A percentile compares a stretch with the other conserved stretches of the same genome.
Evolutionary conservation across 2,797 vertebrate genomes (phyloP).

Genomic region (Anguilla anguilla): DNA sequence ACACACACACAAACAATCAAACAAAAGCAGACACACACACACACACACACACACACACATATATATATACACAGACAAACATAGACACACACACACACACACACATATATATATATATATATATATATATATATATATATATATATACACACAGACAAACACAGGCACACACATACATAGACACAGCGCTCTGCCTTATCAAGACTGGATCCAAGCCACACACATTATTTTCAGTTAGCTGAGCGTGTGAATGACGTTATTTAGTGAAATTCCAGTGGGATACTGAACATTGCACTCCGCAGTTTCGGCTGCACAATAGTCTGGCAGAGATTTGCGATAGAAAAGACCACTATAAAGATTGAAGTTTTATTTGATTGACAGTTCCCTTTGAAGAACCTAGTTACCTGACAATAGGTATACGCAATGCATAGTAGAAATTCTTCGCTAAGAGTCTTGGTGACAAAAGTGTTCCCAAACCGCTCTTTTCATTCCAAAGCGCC

Average conservation of each 20-base stretch:
- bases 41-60: constrained; percentile 13
- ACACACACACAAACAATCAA: constrained; percentile 18
- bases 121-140: no score
- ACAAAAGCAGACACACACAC: background rate
- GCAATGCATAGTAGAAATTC: constrained; percentile 15
- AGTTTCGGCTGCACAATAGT: constrained; percentile 6
- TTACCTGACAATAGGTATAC: background rate
- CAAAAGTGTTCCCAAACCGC: constrained; percentile 18
- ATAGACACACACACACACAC: constrained; percentile 15
- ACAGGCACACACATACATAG: background rate
- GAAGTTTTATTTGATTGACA: constrained; percentile 25
- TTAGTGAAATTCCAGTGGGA: constrained; percentile 17
- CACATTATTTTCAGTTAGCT: background rate
- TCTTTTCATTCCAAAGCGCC: constrained; percentile 36
- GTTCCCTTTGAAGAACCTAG: constrained; percentile 12
- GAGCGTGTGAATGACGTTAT: background rate
- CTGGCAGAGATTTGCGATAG: background rate
- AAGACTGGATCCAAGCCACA: background rate
- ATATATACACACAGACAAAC: background rate
- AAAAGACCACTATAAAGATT: background rate
- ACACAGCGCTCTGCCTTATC: no score
- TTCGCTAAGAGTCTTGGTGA: constrained; percentile 27
- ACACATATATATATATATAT: constrained; percentile 1
- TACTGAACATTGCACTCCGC: background rate
- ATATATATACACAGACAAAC: background rate